These are phyloP conservation scores for Leptopilina myrica DNA, from an alignment of 2,888 invertebrate species.

Conservation along the genomic window DNA sequence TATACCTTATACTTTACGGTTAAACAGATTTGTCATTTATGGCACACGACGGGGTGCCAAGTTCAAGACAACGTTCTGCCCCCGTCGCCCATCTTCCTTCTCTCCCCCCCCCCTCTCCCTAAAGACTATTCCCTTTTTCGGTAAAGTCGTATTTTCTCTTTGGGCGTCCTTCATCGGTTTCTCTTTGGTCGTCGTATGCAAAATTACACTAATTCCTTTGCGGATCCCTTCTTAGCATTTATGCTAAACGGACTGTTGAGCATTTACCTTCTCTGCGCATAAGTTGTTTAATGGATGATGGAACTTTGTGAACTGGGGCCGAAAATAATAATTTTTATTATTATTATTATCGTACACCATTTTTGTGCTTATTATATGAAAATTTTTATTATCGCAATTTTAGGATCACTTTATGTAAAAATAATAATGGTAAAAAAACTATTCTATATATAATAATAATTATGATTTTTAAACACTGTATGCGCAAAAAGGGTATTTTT, in stretches of 20 bases:
- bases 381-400: no score
- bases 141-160: slow-evolving; percentile 3
- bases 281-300: background rate
- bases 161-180: background rate
- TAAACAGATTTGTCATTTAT: slow-evolving; percentile 54
- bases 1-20: slow-evolving; percentile 43
- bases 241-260: slow-evolving; percentile 6
- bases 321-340: no score
- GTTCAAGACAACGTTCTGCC: slow-evolving; percentile 48
- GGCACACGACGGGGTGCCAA: slow-evolving; percentile 50
- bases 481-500: no score
- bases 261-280: background rate
- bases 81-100: background rate
- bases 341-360: no score
- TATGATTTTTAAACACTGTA: no score
- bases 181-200: background rate
- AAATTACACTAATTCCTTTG: slow-evolving; percentile 24
- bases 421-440: no score
- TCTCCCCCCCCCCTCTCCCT: background rate
- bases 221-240: background rate
- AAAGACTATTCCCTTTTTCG: slow-evolving; percentile 5
- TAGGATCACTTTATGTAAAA: no score
- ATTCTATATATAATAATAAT: no score
- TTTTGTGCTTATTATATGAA: no score
- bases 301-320: background rate